phyloP scores from a whole-genome alignment of 1,140 invertebrate genomes.

The Drosophila pseudoobscura region DNA sequence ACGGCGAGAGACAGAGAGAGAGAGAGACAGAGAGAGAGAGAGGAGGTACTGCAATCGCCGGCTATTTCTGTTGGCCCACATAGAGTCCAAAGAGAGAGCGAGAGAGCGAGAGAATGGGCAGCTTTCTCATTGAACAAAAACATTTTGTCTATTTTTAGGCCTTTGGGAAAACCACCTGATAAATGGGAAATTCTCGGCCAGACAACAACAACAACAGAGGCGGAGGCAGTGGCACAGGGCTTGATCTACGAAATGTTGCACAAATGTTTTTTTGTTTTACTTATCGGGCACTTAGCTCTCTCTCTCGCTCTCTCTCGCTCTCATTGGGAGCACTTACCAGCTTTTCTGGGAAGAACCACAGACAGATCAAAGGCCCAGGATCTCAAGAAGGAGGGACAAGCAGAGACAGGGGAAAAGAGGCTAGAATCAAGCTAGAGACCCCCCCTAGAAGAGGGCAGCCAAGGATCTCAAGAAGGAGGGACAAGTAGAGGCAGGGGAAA shows the following conservation, averaged over 20 bases:
- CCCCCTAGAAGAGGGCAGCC: too few species aligned
- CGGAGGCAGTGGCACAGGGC: too few species aligned
- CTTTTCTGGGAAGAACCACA: too few species aligned
- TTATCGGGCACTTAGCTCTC: constrained; percentile 17
- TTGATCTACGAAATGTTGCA: too few species aligned
- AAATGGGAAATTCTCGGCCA: constrained; percentile 56
- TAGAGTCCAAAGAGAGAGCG: constrained; percentile 29
- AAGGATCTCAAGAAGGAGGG: too few species aligned
- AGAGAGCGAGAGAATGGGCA: constrained; percentile 11
- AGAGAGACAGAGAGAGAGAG: constrained; percentile 1
- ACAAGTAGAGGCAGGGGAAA: too few species aligned
- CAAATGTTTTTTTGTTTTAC: constrained; percentile 51
- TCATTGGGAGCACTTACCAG: too few species aligned
- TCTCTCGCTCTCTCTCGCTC: background rate
- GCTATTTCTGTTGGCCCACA: constrained; percentile 74
- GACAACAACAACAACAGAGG: constrained; percentile 8
- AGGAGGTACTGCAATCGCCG: constrained; percentile 47
- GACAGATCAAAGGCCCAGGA: too few species aligned
- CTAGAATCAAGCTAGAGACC: too few species aligned
- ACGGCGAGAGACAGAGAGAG: constrained; percentile 9
- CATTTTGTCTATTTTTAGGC: constrained; percentile 67
- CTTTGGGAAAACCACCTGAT: constrained; percentile 80
- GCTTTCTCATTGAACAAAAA: constrained; percentile 63
- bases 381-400: too few species aligned
- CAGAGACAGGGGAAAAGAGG: too few species aligned